Evolutionary conservation across 2,113 vertebrate species (phyloP), one percentile per base, ranked within the genome.

Genomic region (Gymnogyps californianus): DNA sequence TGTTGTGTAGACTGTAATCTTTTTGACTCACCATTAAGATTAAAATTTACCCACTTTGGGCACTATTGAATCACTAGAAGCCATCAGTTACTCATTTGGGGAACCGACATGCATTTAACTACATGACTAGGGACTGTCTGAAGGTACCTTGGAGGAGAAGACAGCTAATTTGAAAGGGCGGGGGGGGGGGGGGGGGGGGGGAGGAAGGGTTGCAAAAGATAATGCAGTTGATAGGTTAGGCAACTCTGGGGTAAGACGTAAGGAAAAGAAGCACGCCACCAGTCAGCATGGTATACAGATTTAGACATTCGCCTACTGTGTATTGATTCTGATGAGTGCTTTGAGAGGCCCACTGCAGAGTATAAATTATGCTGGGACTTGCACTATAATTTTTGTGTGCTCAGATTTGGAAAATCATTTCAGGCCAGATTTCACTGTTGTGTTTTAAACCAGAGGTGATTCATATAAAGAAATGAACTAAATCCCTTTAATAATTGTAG

Each of bases 121-220:
- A 11, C 0, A 0, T 90, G 79, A 59, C 40, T 64, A 13, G 26
- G 26, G 18, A 16, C 62, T 83, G 31, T 32, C 28, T 82, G 69
- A 70, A 55, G 26, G 40, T 72, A 15, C 18, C 1, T 3, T 38
- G 38, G 78, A 55, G 65, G 42, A 38, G 25, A 76, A n/a, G 72
- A 55, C n/a, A 62, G 32, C 22, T 87, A 16, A 12, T 57, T 65
- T 86, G 83, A 76, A 83, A 87, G 25, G 8, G 7, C 5, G 7
- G 31, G 15, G 4, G 6, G 31, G 2, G 1, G 4, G 36, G 6
- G 7, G 31, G 15, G 4, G 6, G 31, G 2, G 1, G 4, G 36
- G 34, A 85, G 32, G 38, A 84, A 93, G 13, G 6, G 7, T 59
- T 87, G 74, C 47, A n/a, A 36, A 93, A 89, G 54, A 69, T 40